These are phyloP conservation scores for Bactericera cockerelli DNA, from an alignment of 1,140 invertebrate species.

Conservation along the genomic window DNA sequence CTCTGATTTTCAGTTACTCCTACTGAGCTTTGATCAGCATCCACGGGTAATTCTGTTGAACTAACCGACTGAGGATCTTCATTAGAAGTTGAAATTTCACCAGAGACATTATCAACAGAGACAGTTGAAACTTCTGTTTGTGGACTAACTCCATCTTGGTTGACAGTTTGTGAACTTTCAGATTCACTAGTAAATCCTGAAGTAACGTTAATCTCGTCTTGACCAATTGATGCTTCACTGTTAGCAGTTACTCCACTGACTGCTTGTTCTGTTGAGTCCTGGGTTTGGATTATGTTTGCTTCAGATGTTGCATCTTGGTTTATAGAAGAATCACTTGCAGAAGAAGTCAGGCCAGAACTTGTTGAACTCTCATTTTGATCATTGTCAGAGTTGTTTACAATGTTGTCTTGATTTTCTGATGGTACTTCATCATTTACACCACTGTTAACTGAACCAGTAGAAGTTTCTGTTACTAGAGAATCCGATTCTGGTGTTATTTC, in stretches of 20 bases:
- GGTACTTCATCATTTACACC: background rate
- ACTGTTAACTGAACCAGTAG: too few relatives aligned
- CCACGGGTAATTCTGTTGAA: too few relatives aligned
- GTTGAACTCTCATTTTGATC: background rate
- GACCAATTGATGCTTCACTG: background rate
- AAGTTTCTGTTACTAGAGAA: too few relatives aligned
- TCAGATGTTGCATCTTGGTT: background rate
- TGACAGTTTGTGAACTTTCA: background rate
- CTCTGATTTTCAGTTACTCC: conserved; percentile 5
- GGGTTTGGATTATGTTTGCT: background rate
- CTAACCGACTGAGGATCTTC: too few relatives aligned
- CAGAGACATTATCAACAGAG: too few relatives aligned
- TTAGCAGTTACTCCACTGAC: background rate
- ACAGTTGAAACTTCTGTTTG: background rate
- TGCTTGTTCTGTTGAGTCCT: background rate
- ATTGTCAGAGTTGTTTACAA: background rate
- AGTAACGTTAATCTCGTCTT: background rate
- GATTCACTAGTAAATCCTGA: background rate
- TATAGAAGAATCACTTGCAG: background rate
- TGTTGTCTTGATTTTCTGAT: background rate
- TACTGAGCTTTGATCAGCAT: too few relatives aligned
- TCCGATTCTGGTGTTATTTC: too few relatives aligned
- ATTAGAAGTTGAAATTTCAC: too few relatives aligned
- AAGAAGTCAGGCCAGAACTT: background rate
- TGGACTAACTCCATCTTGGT: background rate